phyloP scores from a whole-genome alignment of 2,888 invertebrate genomes.

The Lasioglossum calceatum region DNA sequence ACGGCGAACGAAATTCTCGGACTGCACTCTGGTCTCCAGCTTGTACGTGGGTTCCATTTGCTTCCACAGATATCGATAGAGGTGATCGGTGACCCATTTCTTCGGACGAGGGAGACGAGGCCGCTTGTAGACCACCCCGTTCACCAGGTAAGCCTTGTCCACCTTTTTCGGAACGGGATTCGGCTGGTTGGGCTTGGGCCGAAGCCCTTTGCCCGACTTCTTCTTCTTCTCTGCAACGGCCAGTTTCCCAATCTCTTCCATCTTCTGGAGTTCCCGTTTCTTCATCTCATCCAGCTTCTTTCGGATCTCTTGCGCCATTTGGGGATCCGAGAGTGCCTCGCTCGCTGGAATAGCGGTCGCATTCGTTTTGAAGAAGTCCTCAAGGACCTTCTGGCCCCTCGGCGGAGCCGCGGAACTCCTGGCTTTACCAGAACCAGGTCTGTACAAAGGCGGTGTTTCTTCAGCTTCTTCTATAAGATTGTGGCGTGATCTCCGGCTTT shows the following conservation, averaged over 20 bases:
- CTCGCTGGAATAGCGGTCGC: neutral
- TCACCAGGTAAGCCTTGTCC: constrained; percentile 75
- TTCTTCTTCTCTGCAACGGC: neutral
- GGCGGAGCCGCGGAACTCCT: neutral
- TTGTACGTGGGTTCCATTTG: constrained; percentile 74
- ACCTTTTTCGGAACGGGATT: constrained; percentile 44
- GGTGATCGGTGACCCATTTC: constrained; percentile 76
- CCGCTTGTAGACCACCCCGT: constrained; percentile 77
- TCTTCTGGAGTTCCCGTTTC: neutral
- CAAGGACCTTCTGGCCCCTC: neutral
- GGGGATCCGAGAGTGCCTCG: neutral
- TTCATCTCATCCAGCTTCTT: constrained; percentile 36
- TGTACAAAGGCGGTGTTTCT: too few relatives aligned
- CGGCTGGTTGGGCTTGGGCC: neutral
- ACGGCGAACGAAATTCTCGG: constrained; percentile 74
- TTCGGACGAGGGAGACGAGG: constrained; percentile 76
- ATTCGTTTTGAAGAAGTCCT: constrained; percentile 13
- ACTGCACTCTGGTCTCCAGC: constrained; percentile 67
- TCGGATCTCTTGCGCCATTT: constrained; percentile 17
- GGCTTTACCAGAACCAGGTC: neutral
- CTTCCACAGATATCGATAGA: constrained; percentile 78
- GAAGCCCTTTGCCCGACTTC: rapidly evolving
- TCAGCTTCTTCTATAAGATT: too few relatives aligned
- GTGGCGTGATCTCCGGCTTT: too few relatives aligned
- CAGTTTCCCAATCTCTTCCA: neutral